Percentiles rank a stretch among this genome's conserved stretches.
These are phyloP conservation scores for Noctuana brunneofusca DNA, from an alignment of 2,888 invertebrate species.

Conservation along the genomic window DNA sequence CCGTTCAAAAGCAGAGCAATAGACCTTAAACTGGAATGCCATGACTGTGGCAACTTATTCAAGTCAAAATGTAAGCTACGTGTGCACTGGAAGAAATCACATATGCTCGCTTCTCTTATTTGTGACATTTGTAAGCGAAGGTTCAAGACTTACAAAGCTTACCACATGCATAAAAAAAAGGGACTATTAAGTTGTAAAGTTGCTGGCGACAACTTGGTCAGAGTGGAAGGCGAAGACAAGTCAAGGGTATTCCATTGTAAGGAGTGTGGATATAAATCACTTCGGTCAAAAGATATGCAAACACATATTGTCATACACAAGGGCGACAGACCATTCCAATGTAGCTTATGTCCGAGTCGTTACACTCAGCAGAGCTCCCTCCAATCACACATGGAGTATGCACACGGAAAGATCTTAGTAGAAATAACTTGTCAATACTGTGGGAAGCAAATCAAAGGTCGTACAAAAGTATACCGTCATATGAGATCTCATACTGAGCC, in stretches of 20 bases:
- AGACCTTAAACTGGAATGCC: conserved; percentile 53
- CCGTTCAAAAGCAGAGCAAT: conserved; percentile 44
- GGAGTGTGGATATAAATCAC: conserved; percentile 57
- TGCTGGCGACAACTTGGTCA: conserved; percentile 43
- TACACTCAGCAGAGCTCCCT: conserved; percentile 62
- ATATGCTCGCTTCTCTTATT: conserved; percentile 45
- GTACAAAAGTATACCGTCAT: conserved; percentile 56
- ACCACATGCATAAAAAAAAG: conserved; percentile 48
- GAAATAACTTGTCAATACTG: conserved; percentile 65
- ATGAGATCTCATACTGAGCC: conserved; percentile 49
- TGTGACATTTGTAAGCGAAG: conserved; percentile 48
- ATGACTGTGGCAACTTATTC: conserved; percentile 54
- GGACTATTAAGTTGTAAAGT: conserved; percentile 45
- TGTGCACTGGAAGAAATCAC: conserved; percentile 57
- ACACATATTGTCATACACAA: conserved; percentile 58
- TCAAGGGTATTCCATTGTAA: conserved; percentile 53
- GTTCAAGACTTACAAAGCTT: conserved; percentile 56
- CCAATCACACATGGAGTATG: conserved; percentile 55
- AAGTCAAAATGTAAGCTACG: conserved; percentile 57
- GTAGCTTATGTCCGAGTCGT: conserved; percentile 54
- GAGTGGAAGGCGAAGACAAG: conserved; percentile 56
- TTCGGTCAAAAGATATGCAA: conserved; percentile 55
- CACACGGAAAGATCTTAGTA: conserved; percentile 52
- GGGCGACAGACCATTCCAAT: conserved; percentile 59
- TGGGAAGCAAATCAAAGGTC: conserved; percentile 60